phyloP scores from a whole-genome alignment of 2,113 vertebrate species.

The Tachysurus fulvidraco region DNA sequence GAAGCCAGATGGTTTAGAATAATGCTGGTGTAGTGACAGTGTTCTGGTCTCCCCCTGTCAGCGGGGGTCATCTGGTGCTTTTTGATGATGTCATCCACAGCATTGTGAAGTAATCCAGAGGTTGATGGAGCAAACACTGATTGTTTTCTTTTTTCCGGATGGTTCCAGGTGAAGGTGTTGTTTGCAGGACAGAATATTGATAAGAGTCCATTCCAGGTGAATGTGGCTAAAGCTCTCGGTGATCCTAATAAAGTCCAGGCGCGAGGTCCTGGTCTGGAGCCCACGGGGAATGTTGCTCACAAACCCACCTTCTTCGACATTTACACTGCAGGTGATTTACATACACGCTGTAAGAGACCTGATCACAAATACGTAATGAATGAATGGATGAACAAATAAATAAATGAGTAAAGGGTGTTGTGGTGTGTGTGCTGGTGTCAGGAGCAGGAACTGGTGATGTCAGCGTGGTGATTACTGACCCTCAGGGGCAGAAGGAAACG shows the following conservation, averaged over 20 bases:
- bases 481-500: constrained; percentile 87
- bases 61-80: background rate
- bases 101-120: background rate
- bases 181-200: constrained; percentile 95
- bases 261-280: constrained; percentile 87
- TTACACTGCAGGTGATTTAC: constrained; percentile 87
- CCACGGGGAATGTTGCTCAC: constrained; percentile 86
- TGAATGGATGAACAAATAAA: background rate
- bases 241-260: constrained; percentile 92
- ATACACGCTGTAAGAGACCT: background rate
- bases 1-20: background rate
- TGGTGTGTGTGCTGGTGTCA: constrained; percentile 50
- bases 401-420: background rate
- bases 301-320: constrained; percentile 97
- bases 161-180: constrained; percentile 88
- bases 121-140: background rate
- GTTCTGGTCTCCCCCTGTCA: background rate
- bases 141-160: background rate
- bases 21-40: background rate
- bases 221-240: constrained; percentile 82
- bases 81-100: background rate
- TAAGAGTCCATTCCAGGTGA: constrained; percentile 88
- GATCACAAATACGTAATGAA: background rate
- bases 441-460: constrained; percentile 91
- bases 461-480: constrained; percentile 89